Evolutionary conservation across 2,797 vertebrate genomes (phyloP), one percentile per base, ranked within the genome.

Genomic region (Hippocampus kuda): DNA sequence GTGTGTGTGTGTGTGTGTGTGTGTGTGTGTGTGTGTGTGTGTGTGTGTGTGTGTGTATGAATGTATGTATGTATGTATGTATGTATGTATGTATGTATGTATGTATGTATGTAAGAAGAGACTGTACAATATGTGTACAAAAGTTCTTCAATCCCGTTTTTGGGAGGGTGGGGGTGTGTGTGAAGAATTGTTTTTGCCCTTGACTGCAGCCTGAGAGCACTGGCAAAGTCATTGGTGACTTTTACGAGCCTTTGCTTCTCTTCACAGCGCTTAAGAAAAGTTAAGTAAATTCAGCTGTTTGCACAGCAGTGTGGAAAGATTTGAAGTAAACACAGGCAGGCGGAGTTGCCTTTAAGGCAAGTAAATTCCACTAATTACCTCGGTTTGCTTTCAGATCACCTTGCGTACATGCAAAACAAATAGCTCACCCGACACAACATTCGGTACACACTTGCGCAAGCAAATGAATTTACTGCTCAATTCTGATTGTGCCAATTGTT

Each of bases 261-360:
- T 27, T 42, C 34, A 51, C 67, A 49, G 56, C 69, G 11, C 51
- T 26, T 24, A 13, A 18, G 57, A 60, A 30, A 60, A 18, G 56
- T 22, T 69, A 72, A 78, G 65, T 53, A 15, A 68, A 64, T 61
- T 74, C 77, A 71, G 63, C 76, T 79, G 75, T 82, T 73, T 76
- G n/a, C 46, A 10, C 11, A 66, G 64, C 38, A 66, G 48, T 8
- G n/a, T 38, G 59, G 27, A 61, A 61, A 61, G 16, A 38, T 34
- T 20, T 20, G 27, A 60, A 60, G 7, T 61, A 9, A 61, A 61
- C 16, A 18, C 30, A 16, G 16, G 4, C 59, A 10, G 57, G 34
- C 26, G 56, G 22, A 5, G 12, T n/a, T 24, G 53, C n/a, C n/a
- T 26, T 57, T 5, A 18, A 60, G 15, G 13, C 15, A 15, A 60